Conservation (phyloP, 2,797 vertebrate species). For the Cryptoblepharus egeriae region DNA sequence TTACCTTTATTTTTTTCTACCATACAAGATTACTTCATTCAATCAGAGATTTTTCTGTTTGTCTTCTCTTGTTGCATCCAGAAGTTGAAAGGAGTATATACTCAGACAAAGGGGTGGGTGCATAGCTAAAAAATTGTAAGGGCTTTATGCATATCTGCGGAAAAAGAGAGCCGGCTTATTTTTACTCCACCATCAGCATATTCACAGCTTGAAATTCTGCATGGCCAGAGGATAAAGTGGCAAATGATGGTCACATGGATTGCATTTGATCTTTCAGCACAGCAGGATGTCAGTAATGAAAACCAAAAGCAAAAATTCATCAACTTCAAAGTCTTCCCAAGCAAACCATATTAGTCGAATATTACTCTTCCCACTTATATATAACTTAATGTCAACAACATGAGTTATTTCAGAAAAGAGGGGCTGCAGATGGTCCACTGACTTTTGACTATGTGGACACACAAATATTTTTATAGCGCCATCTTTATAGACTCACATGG, state of each 20-base stretch:
- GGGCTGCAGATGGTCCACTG: neutral
- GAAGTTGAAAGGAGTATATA: neutral
- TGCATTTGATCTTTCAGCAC: neutral
- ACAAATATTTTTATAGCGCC: neutral
- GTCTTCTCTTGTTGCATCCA: neutral
- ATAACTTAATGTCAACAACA: neutral
- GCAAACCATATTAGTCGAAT: neutral
- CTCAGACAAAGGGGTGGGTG: too few species aligned
- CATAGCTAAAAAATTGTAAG: too few species aligned
- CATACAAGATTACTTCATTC: neutral
- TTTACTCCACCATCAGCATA: neutral
- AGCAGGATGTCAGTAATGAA: slow-evolving; percentile 13
- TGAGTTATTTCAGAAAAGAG: neutral
- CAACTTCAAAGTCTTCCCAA: slow-evolving; percentile 18
- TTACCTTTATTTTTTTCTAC: neutral
- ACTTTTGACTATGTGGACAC: neutral
- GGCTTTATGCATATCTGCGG: neutral
- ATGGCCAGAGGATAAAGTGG: neutral
- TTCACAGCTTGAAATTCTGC: neutral
- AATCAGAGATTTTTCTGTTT: neutral
- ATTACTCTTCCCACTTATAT: neutral
- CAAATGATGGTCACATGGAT: slow-evolving; percentile 1
- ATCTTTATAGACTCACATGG: too few species aligned
- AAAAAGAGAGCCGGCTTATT: neutral
- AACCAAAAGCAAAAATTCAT: slow-evolving; percentile 16